Evolutionary conservation across 2,797 vertebrate genomes (phyloP).

Genomic region (Chelon auratus): DNA sequence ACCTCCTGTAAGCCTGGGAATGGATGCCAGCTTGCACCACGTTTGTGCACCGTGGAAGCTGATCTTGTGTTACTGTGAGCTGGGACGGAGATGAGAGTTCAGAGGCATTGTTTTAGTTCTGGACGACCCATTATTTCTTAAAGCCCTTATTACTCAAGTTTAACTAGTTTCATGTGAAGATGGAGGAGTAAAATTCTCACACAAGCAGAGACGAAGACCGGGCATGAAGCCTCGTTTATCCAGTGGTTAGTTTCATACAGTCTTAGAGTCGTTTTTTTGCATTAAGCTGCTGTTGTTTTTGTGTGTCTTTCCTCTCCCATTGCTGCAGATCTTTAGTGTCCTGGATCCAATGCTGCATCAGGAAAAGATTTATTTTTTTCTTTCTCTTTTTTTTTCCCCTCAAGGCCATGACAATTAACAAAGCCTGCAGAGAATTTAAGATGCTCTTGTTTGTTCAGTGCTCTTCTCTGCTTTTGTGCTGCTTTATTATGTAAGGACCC

Average conservation of each 20-base stretch:
- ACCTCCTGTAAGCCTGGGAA: conserved; percentile 60
- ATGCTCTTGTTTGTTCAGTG: conserved; percentile 52
- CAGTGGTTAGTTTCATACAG: conserved; percentile 66
- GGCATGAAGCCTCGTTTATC: conserved; percentile 56
- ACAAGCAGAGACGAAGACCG: conserved; percentile 41
- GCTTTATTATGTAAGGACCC: conserved; percentile 50
- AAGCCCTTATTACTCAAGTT: conserved; percentile 43
- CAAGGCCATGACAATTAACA: conserved; percentile 60
- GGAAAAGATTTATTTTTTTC: conserved; percentile 71
- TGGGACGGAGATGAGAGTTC: conserved; percentile 17
- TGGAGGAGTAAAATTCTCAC: conserved; percentile 34
- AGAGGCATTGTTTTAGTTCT: conserved; percentile 30
- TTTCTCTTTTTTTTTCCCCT: conserved; percentile 37
- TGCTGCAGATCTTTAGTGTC: conserved; percentile 70
- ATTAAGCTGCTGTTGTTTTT: conserved; percentile 73
- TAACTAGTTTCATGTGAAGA: conserved; percentile 43
- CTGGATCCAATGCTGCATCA: conserved; percentile 77
- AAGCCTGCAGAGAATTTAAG: conserved; percentile 65
- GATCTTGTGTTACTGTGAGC: conserved; percentile 23
- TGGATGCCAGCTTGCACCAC: conserved; percentile 53
- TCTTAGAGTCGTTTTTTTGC: conserved; percentile 61
- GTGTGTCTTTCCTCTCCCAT: conserved; percentile 63
- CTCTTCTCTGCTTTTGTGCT: conserved; percentile 19
- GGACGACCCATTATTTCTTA: conserved; percentile 32
- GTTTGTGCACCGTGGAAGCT: conserved; percentile 16